Base-by-base conservation (phyloP, 2,797 vertebrate species). In the Danio kyathit region DNA sequence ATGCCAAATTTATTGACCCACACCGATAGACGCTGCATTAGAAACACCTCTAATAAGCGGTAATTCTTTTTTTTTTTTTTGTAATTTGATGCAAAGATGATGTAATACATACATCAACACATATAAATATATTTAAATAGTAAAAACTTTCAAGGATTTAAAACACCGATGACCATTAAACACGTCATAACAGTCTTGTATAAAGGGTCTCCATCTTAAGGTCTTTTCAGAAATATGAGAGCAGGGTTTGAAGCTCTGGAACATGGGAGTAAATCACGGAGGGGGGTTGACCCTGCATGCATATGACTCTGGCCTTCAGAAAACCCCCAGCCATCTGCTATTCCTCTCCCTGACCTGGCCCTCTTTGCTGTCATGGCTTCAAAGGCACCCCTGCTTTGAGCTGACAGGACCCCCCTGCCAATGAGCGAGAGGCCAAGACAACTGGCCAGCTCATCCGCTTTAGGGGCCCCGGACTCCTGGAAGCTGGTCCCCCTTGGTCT, bases 241-340 rank as follows among this genome's bases (percentile, higher is more conserved):
- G 61, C 9, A 75, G 83, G 83, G 86, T 88, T 84, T 29, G 87
- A 85, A 88, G 87, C 63, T 70, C 82, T 88, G 87, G 83, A 85
- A 90, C 80, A 82, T 86, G 82, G 89, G 86, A 88, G 85, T 92
- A 90, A 93, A 90, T 91, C 89, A 89, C 3, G 21, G 78, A 83
- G 41, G 83, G 65, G 83, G 79, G 70, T 44, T 86, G 79, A 83
- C 81, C 86, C 76, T 82, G 85, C 61, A 80, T 59, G 64, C 64
- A 75, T 83, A 78, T 88, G 90, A 92, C 89, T 89, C 82, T 71
- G 74, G 84, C 81, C 88, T 83, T 87, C 83, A 79, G 84, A 87
- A 84, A 81, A 73, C 84, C 67, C 82, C 70, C 57, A 85, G 80
- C 86, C 72, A 86, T 84, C 81, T 81, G 84, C 84, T 91, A 89